Percentiles rank a stretch among this genome's conserved stretches.
These are phyloP conservation scores for Rhyacichthys aspro DNA, from an alignment of 2,797 vertebrate genomes.

Conservation along the genomic window DNA sequence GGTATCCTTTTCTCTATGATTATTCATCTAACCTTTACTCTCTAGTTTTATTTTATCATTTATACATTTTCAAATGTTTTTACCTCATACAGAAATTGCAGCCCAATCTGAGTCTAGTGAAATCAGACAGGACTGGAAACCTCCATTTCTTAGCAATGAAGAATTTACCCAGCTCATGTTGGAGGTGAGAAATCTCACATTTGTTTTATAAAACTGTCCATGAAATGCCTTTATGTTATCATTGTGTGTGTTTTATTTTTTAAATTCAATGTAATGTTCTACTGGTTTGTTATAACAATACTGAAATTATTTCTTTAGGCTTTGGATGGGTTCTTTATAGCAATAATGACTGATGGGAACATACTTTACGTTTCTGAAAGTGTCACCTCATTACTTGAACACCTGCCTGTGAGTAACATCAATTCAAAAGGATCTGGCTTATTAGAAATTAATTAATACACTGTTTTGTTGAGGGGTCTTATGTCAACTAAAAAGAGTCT, in stretches of 20 bases:
- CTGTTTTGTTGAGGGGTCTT: neutral
- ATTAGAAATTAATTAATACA: neutral
- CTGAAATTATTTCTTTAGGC: conserved; percentile 75
- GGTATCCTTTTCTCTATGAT: too few relatives aligned
- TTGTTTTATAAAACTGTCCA: neutral
- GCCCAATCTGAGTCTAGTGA: conserved; percentile 97
- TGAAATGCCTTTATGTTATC: too few relatives aligned
- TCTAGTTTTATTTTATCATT: neutral
- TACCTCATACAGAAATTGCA: conserved; percentile 86
- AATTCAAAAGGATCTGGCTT: neutral
- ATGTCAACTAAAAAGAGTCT: neutral
- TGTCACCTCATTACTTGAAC: conserved; percentile 95
- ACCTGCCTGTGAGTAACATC: conserved; percentile 93
- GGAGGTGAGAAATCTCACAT: conserved; percentile 81
- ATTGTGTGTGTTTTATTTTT: too few relatives aligned
- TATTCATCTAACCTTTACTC: neutral
- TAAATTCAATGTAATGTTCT: too few relatives aligned
- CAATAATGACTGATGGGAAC: conserved; percentile 97
- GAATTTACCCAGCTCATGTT: conserved; percentile 99
- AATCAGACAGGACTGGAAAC: conserved; percentile 98
- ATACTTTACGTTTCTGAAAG: conserved; percentile 99
- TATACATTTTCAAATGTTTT: neutral
- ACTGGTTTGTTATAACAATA: neutral
- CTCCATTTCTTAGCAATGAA: conserved; percentile 98
- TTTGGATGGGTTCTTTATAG: conserved; percentile 97